Evolutionary conservation across 2,797 vertebrate genomes (phyloP), one percentile per base, ranked within the genome.

Genomic region (Enteromius thamalakanensis): DNA sequence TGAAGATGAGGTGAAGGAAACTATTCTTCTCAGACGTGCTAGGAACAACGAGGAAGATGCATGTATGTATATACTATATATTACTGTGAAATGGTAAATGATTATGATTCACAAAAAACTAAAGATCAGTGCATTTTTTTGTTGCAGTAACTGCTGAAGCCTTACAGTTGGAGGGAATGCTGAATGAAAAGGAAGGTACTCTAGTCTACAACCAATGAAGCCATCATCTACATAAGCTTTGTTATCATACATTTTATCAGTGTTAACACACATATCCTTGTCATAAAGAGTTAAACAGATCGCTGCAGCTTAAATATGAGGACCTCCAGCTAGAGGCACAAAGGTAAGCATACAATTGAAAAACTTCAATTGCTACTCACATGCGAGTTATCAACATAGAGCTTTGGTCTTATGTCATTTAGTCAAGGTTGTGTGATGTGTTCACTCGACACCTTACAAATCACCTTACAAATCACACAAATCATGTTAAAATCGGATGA

Each of bases 101-200:
- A 23, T 11, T 58, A 23, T 51, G 15, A 11, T 58, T 58, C 3
- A 58, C n/a, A 26, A 23, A 60, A 26, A 1, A 10, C 14, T 40
- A 11, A 45, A 23, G 71, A 8, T 58, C 42, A 4, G 8, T 72
- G 19, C 74, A 21, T 53, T 69, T 83, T 89, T 89, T 86, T 87
- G 60, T 87, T 77, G 12, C 87, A 96, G 95, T 94, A 64, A 88
- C 89, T 76, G 65, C 76, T 67, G 89, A 94, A 84, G 86, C 84
- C 47, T 85, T 84, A 79, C 81, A 91, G 42, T 80, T 94, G 71
- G 91, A 94, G 72, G 87, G n/a, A 84, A 86, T 74, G 26, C 70
- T 86, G 15, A 91, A 90, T 86, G 92, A 93, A 87, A 95, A 92
- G 91, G 89, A 94, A 93, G 94, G 95, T 95, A 88, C 1, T 65